Evolutionary conservation across 2,113 vertebrate species (phyloP).

Genomic region (Bothrops jararaca): DNA sequence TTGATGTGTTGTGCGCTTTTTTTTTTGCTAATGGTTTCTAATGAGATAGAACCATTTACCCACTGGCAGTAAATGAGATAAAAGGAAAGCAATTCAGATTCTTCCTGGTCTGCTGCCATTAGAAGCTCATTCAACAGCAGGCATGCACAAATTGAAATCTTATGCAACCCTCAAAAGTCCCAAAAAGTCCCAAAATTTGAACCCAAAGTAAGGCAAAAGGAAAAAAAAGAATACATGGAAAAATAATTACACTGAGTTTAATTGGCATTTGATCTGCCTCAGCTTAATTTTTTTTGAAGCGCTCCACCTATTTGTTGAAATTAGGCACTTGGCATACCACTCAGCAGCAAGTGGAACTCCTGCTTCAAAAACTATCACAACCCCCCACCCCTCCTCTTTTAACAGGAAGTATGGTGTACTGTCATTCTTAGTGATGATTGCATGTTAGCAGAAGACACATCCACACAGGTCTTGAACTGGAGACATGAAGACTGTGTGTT

Average conservation of each 20-base stretch:
- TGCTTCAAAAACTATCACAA: not conserved
- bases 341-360: not conserved
- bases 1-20: not conserved
- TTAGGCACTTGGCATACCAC: not conserved
- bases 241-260: not conserved
- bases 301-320: not conserved
- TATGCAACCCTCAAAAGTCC: not conserved
- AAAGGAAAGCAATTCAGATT: not conserved
- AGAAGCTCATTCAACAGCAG: not conserved
- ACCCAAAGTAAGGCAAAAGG: not conserved
- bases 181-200: not conserved
- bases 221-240: not conserved
- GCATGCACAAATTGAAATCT: not conserved
- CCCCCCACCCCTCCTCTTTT: not conserved
- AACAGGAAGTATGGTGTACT: not conserved
- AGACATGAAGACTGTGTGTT: not conserved
- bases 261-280: not conserved
- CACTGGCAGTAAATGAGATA: not conserved
- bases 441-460: not conserved
- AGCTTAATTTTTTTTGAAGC: not conserved
- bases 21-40: not conserved
- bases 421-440: not conserved
- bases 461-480: not conserved
- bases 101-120: not conserved
- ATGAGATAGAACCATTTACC: not conserved